Evolutionary conservation across 2,888 invertebrate species (phyloP).

Genomic region (Perithous albicinctus): DNA sequence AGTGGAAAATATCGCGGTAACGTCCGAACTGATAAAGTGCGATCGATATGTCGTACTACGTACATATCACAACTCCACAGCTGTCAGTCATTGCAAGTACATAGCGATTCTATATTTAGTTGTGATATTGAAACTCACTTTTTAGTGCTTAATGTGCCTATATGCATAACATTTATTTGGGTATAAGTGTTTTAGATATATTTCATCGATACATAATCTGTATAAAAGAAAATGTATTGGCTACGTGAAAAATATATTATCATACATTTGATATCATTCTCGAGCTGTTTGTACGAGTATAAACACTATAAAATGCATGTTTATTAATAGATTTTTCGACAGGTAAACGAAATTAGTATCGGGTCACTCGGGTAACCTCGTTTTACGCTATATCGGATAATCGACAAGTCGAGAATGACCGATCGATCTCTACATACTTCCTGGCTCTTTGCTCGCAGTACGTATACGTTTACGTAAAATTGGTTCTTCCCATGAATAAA

Average conservation of each 20-base stretch:
- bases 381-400: slow-evolving; percentile 14
- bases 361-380: slow-evolving; percentile 44
- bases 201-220: not conserved
- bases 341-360: slow-evolving; percentile 66
- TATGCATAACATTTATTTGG: not conserved
- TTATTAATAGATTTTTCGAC: slow-evolving; percentile 68
- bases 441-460: not conserved
- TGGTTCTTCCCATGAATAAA: slow-evolving; percentile 49
- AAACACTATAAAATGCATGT: slow-evolving; percentile 5
- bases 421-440: slow-evolving; percentile 40
- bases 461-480: slow-evolving; percentile 49
- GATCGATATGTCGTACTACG: slow-evolving; percentile 72
- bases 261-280: not conserved
- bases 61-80: not conserved
- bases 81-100: not conserved
- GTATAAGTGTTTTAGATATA: not conserved
- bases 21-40: slow-evolving; percentile 73
- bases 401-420: slow-evolving; percentile 37
- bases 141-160: too few species aligned
- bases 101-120: not conserved
- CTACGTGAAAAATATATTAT: not conserved
- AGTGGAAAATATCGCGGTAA: slow-evolving; percentile 76
- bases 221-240: not conserved
- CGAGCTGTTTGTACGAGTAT: not conserved
- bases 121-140: not conserved